phyloP scores from a whole-genome alignment of 1,140 invertebrate species.

The Macrocentrus cingulum region DNA sequence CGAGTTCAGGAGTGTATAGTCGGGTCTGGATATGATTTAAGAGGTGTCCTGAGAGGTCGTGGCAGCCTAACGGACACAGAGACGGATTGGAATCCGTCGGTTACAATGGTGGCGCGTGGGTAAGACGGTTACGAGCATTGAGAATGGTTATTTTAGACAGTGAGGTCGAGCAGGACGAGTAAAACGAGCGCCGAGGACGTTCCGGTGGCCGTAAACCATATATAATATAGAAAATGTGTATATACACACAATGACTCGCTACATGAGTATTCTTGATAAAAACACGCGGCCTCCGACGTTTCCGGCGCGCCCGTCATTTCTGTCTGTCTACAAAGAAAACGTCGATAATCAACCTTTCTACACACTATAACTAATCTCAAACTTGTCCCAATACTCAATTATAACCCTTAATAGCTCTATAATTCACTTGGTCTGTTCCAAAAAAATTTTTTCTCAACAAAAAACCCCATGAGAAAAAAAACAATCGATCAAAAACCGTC shows the following conservation, averaged over 20 bases:
- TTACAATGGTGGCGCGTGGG: constrained; percentile 10
- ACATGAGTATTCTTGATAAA: constrained; percentile 13
- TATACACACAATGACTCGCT: constrained; percentile 18
- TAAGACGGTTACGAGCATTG: constrained; percentile 21
- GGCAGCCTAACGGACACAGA: constrained; percentile 16
- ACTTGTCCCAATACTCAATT: no score
- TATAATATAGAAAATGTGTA: not conserved
- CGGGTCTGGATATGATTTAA: constrained; percentile 9
- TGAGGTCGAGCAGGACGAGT: constrained; percentile 53
- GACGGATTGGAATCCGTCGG: constrained; percentile 2
- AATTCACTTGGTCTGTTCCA: no score
- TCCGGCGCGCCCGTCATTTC: constrained; percentile 43
- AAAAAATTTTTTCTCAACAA: no score
- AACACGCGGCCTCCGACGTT: constrained; percentile 43
- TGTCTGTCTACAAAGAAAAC: constrained; percentile 13
- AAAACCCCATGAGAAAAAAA: no score
- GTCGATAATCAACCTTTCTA: no score
- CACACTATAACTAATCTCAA: no score
- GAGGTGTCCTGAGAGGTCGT: constrained; percentile 4
- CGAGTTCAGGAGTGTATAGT: no score
- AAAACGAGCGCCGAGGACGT: constrained; percentile 52
- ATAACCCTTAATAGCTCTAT: no score
- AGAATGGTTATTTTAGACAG: constrained; percentile 53
- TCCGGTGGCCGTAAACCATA: constrained; percentile 33
- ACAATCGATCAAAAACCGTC: no score